Conservation (phyloP, 92 coral and sea anemone species). For the Actinernus sp. region DNA sequence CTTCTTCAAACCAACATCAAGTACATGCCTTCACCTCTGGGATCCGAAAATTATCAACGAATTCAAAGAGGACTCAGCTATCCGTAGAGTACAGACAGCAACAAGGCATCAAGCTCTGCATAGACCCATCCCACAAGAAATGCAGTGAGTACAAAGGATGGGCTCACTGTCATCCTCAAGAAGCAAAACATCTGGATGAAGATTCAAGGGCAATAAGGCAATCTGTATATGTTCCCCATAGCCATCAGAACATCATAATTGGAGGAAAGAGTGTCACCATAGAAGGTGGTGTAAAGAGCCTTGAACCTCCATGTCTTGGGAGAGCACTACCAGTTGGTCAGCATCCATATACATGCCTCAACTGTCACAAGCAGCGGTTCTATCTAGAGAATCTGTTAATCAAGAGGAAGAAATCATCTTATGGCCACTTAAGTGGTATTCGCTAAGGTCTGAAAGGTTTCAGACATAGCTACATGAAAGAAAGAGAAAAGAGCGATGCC, state of each 20-base stretch:
- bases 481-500: not conserved
- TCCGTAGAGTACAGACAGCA: not conserved
- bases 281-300: constrained; percentile 13
- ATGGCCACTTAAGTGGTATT: not conserved
- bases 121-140: not conserved
- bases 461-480: not conserved
- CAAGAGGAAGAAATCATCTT: not conserved
- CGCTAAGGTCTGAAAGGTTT: constrained; percentile 15
- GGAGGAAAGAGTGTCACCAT: not conserved
- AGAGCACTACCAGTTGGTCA: constrained; percentile 13
- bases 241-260: not conserved
- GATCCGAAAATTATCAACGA: not conserved
- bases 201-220: not conserved
- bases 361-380: constrained; percentile 3
- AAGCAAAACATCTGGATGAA: constrained; percentile 1
- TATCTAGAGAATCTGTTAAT: constrained; percentile 11
- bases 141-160: constrained; percentile 2
- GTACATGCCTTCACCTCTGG: constrained; percentile 5
- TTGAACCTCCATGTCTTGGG: constrained; percentile 12
- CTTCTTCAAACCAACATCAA: not conserved
- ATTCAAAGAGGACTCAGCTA: not conserved
- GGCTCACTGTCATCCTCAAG: constrained; percentile 8
- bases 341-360: constrained; percentile 11
- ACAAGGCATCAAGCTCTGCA: not conserved
- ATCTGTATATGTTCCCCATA: constrained; percentile 10